A percentile compares a stretch with the other conserved stretches of the same genome.
Conservation (phyloP, 2,113 vertebrate species). For the Polypterus senegalus region DNA sequence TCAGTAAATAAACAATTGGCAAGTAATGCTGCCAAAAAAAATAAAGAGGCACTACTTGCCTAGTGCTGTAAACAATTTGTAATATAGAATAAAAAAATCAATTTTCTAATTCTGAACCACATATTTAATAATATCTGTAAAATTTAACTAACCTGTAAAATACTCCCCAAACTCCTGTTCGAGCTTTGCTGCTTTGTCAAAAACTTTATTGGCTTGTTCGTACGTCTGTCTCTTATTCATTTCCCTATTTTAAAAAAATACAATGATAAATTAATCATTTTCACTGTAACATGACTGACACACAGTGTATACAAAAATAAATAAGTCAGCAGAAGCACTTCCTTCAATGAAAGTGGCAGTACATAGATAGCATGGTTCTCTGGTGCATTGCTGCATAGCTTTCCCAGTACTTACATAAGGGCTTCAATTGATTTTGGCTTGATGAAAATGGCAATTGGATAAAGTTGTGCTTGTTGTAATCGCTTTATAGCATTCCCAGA, state of each 20-base stretch:
- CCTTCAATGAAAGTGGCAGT: too few species aligned
- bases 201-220: conserved; percentile 95
- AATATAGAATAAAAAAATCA: too few species aligned
- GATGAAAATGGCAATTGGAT: conserved; percentile 95
- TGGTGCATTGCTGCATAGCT: too few species aligned
- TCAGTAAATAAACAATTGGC: too few species aligned
- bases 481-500: conserved; percentile 97
- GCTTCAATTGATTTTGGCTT: conserved; percentile 98
- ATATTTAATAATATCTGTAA: background rate
- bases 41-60: too few species aligned
- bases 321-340: too few species aligned
- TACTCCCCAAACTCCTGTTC: conserved; percentile 97
- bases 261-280: too few species aligned
- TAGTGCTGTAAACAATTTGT: too few species aligned
- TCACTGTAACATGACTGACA: too few species aligned
- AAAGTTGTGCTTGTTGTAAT: conserved; percentile 97
- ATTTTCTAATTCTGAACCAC: background rate
- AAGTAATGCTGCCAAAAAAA: too few species aligned
- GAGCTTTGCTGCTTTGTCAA: conserved; percentile 94
- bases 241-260: conserved; percentile 62
- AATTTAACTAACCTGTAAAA: conserved; percentile 76
- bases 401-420: conserved; percentile 73
- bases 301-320: too few species aligned
- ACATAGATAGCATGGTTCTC: too few species aligned
- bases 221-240: conserved; percentile 96